Percentiles rank a stretch among this genome's conserved stretches.
phyloP scores from a whole-genome alignment of 2,888 invertebrate genomes.

The Tromatobia lineatoria region DNA sequence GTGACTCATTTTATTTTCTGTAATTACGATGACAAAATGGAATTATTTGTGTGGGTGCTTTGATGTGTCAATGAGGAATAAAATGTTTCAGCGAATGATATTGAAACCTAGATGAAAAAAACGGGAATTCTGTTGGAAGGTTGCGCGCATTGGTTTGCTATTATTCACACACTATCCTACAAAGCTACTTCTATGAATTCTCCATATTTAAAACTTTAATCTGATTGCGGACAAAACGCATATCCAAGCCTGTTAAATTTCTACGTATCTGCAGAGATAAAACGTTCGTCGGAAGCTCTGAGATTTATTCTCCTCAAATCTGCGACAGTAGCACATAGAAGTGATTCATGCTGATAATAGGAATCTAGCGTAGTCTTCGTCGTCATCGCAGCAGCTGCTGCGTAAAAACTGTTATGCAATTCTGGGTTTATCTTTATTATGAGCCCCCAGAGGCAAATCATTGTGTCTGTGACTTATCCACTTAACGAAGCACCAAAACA shows the following conservation, averaged over 20 bases:
- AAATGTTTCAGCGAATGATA: constrained; percentile 8
- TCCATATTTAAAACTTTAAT: constrained; percentile 13
- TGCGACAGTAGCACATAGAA: constrained; percentile 12
- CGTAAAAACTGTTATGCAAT: constrained; percentile 40
- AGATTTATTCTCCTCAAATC: constrained; percentile 20
- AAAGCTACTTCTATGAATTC: constrained; percentile 17
- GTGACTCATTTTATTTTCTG: constrained; percentile 20
- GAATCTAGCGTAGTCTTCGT: constrained; percentile 3
- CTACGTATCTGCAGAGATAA: background rate
- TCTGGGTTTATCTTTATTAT: constrained; percentile 18
- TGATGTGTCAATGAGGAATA: constrained; percentile 13
- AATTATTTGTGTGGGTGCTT: constrained; percentile 16
- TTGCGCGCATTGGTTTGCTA: constrained; percentile 13
- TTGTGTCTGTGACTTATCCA: constrained; percentile 5
- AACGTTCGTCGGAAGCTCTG: background rate
- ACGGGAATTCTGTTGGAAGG: constrained; percentile 27
- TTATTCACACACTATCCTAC: constrained; percentile 15
- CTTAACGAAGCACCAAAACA: constrained; percentile 47
- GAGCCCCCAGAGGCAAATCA: background rate
- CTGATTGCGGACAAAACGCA: background rate
- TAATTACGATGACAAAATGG: constrained; percentile 19
- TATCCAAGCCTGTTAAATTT: background rate
- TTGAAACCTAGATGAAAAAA: constrained; percentile 14
- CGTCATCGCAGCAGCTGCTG: background rate
- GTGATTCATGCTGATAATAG: constrained; percentile 44